Base-by-base conservation (phyloP, 1,140 invertebrate genomes). In the Tenebrio molitor region DNA sequence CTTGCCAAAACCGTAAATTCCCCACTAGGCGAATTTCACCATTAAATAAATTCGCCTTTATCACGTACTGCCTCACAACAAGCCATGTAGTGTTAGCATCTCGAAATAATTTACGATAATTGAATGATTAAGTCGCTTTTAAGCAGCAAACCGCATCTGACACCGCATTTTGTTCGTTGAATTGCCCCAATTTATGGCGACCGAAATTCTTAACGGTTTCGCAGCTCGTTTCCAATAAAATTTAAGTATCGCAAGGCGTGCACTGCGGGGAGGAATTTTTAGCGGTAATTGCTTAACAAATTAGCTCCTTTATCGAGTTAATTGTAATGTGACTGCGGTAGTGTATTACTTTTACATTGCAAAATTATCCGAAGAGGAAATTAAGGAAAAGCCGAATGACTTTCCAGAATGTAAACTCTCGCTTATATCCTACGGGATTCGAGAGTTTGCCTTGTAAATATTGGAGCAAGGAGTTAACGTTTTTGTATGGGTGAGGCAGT, bases 111-210 rank as follows among this genome's bases (percentile, higher is more conserved):
- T 53, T 23, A 53, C 46, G 23, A 58, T 58, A 58, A 58, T 58
- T 58, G 50, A 58, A 25, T 58, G 50, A 58, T 58, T 58, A 58
- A 33, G 50, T 58, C 10, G 50, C 46, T 53, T 53, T 53, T 53
- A 53, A 53, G 17, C 50, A 58, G 7, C 3, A 10, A 58, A 58
- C 50, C 50, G 23, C 50, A 29, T 58, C 29, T 58, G 21, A 33
- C n/a, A 12, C 36, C n/a, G 12, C 5, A n/a, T 3, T 39, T 39
- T 39, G n/a, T 39, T 39, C 36, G n/a, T 39, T 8, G 5, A 39
- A 39, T 39, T 39, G n/a, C 36, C 36, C n/a, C 50, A 33, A 58
- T 58, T 58, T 58, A 58, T 58, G 12, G 50, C 6, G 42, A 53
- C 17, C 46, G 10, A 23, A 44, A 19, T 53, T 53, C 46, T 53